Base-by-base conservation (phyloP, 2,113 vertebrate genomes). In the Chloroceryle aenea region DNA sequence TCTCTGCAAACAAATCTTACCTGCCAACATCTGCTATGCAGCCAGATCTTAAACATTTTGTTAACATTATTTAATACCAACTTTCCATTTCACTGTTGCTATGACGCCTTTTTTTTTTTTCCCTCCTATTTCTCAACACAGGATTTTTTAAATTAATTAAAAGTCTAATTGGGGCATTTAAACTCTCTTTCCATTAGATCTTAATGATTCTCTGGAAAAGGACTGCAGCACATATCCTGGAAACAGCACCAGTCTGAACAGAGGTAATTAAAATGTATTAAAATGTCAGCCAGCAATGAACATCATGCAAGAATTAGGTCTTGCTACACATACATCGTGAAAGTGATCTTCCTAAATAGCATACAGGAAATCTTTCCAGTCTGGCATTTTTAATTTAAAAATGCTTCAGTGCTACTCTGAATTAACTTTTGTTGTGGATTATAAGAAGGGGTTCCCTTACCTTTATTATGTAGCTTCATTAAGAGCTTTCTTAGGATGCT, bases 211-310 rank as follows among this genome's bases (percentile, higher is more conserved):
- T 17, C 22, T 10, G 50, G 55, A 67, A 58, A 29, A 13, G 6
- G 7, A 78, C 14, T 96, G 95, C 36, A 5, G 0, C 61, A 12
- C 23, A 26, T 3, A 19, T 2, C 6, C 7, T 80, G 43, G 16
- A 20, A 91, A 87, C 3, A 2, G 52, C n/a, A 62, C 38, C 3
- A 7, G 8, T 67, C 86, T 92, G 53, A 89, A 61, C 5, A n/a
- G 2, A 96, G 96, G 96, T 97, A 97, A 96, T 68, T 22, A 63
- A 74, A 81, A 58, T 23, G 11, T 50, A 53, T 80, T 85, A 38
- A 92, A 69, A 74, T 36, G 26, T n/a, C 40, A 36, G 27, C 52
- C 79, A 48, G 48, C 2, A 1, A 53, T 48, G 29, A 32, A 12
- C 9, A 22, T 67, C 17, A 17, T 8, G 2, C 8, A 66, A 16